Percentiles rank a stretch among this genome's conserved stretches.
Conservation (phyloP, 2,888 invertebrate genomes). For the Blomia tropicalis region DNA sequence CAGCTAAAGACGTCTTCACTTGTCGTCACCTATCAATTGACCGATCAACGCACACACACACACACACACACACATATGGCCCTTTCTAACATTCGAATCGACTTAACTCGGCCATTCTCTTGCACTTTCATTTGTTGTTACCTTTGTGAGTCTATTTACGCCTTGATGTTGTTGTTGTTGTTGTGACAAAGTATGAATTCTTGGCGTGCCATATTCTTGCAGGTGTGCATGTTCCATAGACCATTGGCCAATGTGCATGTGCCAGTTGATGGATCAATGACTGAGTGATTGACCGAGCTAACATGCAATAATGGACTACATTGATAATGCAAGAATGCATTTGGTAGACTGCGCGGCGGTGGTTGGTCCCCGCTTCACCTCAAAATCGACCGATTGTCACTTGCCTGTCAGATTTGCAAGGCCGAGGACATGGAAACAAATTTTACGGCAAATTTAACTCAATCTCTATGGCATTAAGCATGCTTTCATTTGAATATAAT, state of each 20-base stretch:
- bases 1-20: not conserved
- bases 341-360: not conserved
- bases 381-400: constrained; percentile 7
- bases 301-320: not conserved
- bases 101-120: no score
- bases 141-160: no score
- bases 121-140: no score
- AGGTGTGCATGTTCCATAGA: not conserved
- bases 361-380: not conserved
- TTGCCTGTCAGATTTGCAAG: constrained; percentile 14
- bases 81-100: no score
- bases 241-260: not conserved
- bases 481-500: no score
- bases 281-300: not conserved
- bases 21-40: not conserved
- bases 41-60: not conserved
- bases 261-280: constrained; percentile 4
- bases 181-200: not conserved
- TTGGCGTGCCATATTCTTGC: constrained; percentile 6
- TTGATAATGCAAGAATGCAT: not conserved
- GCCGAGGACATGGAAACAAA: no score
- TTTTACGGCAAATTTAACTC: constrained; percentile 14
- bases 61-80: no score
- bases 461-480: not conserved
- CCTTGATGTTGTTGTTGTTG: no score